Evolutionary conservation across 1,140 invertebrate genomes (phyloP).

Genomic region (Oreohelix idahoensis): DNA sequence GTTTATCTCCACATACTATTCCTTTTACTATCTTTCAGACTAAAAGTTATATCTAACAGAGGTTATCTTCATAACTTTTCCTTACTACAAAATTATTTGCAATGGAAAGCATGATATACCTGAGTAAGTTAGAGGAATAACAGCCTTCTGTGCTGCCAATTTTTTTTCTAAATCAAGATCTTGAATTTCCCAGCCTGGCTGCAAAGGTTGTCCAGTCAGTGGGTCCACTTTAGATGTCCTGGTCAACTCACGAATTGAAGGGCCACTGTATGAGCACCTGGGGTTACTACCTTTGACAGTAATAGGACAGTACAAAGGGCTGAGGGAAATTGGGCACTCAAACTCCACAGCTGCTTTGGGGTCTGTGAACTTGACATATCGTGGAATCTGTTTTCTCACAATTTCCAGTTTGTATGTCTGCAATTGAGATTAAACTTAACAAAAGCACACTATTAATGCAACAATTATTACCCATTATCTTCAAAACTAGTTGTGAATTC

Average conservation of each 20-base stretch:
- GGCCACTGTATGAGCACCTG: constrained; percentile 62
- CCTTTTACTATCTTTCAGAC: too few species aligned
- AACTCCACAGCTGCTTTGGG: constrained; percentile 49
- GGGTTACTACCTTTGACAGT: constrained; percentile 64
- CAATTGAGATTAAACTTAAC: too few species aligned
- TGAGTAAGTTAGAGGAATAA: constrained; percentile 62
- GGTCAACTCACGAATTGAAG: constrained; percentile 62
- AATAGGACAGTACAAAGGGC: constrained; percentile 64
- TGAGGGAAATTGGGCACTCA: constrained; percentile 67
- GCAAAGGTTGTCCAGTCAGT: constrained; percentile 55
- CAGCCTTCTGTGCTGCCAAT: constrained; percentile 50
- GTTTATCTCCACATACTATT: too few species aligned
- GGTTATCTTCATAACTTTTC: too few species aligned
- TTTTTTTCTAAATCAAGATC: constrained; percentile 61
- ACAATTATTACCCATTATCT: too few species aligned
- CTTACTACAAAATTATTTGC: too few species aligned
- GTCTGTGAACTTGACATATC: constrained; percentile 62
- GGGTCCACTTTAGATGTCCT: constrained; percentile 67
- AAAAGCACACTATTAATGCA: too few species aligned
- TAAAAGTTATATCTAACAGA: too few species aligned
- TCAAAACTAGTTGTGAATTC: too few species aligned
- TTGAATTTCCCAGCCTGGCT: constrained; percentile 58
- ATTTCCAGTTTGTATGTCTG: constrained; percentile 62
- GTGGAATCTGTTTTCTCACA: constrained; percentile 59
- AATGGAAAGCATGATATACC: constrained; percentile 50